Evolutionary conservation across 2,113 vertebrate genomes (phyloP).

Genomic region (Eurypyga helias): DNA sequence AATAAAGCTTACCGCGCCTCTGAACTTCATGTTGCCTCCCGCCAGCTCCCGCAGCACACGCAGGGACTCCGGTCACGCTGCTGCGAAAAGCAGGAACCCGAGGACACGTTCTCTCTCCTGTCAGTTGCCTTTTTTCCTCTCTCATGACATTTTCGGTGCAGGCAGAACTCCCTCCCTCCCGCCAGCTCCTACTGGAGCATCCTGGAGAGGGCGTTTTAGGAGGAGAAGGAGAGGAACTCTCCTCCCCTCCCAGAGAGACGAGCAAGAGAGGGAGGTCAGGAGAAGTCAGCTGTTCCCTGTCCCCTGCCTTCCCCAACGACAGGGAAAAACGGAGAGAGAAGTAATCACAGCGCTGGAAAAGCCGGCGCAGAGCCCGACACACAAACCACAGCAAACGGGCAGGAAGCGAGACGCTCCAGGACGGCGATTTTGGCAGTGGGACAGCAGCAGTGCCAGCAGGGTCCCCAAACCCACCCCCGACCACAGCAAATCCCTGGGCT

Average conservation of each 20-base stretch:
- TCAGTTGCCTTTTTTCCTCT: constrained; percentile 3
- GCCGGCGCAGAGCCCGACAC: constrained; percentile 17
- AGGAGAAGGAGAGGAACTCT: not conserved
- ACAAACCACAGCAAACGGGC: not conserved
- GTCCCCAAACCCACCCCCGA: not conserved
- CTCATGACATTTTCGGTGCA: constrained; percentile 46
- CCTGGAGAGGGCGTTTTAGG: constrained; percentile 37
- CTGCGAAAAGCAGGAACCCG: constrained; percentile 17
- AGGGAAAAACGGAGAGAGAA: constrained; percentile 44
- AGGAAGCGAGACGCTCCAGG: not conserved
- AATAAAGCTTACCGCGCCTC: constrained; percentile 63
- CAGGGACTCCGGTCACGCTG: not conserved
- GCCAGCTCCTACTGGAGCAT: constrained; percentile 63
- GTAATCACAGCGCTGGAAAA: constrained; percentile 33
- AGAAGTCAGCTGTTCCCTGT: not conserved
- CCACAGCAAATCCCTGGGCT: not conserved
- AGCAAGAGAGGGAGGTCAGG: not conserved
- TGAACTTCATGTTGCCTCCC: constrained; percentile 69
- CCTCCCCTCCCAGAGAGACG: constrained; percentile 1
- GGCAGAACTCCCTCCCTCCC: constrained; percentile 57
- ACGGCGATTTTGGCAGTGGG: not conserved
- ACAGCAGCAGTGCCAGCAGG: not conserved
- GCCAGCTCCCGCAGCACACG: not conserved
- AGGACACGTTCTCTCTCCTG: constrained; percentile 55
- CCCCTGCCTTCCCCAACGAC: not conserved